Evolutionary conservation across 2,797 vertebrate genomes (phyloP).

Genomic region (Myripristis jacobus): DNA sequence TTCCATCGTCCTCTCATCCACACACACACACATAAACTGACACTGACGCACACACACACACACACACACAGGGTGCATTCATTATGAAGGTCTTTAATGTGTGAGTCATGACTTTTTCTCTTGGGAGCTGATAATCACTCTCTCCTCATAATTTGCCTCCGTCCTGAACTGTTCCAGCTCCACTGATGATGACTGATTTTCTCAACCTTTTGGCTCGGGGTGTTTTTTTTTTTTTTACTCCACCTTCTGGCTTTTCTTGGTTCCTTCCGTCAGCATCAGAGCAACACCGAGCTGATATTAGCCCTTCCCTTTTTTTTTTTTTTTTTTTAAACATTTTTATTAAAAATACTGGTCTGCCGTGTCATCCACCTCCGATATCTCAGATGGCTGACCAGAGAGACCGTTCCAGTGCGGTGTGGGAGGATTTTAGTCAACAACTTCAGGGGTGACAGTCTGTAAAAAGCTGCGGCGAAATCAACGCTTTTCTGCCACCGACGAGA

Average conservation of each 20-base stretch:
- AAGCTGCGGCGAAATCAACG: conserved; percentile 12
- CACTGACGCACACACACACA: conserved; percentile 37
- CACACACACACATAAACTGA: conserved; percentile 1
- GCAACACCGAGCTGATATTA: conserved; percentile 13
- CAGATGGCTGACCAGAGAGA: conserved; percentile 9
- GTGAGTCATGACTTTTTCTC: conserved; percentile 68
- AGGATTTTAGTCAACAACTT: conserved; percentile 51
- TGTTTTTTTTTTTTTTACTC: conserved; percentile 39
- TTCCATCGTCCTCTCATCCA: conserved; percentile 47
- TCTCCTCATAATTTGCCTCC: conserved; percentile 49
- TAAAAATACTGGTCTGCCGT: conserved; percentile 38
- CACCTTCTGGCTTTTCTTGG: conserved; percentile 10
- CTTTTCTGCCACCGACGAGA: too few species aligned
- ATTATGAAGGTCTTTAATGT: conserved; percentile 59
- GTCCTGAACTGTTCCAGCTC: conserved; percentile 54
- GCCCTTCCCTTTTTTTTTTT: conserved; percentile 20
- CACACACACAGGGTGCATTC: conserved; percentile 37
- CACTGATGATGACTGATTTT: conserved; percentile 36
- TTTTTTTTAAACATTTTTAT: too few species aligned
- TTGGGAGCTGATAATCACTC: conserved; percentile 60
- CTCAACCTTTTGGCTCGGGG: too few species aligned
- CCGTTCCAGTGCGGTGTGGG: conserved; percentile 35
- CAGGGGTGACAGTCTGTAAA: too few species aligned
- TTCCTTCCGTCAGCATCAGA: conserved; percentile 7
- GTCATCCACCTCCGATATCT: conserved; percentile 27